A percentile compares a stretch with the other conserved stretches of the same genome.
Conservation (phyloP, 2,888 invertebrate species). For the Thereva nobilitata region DNA sequence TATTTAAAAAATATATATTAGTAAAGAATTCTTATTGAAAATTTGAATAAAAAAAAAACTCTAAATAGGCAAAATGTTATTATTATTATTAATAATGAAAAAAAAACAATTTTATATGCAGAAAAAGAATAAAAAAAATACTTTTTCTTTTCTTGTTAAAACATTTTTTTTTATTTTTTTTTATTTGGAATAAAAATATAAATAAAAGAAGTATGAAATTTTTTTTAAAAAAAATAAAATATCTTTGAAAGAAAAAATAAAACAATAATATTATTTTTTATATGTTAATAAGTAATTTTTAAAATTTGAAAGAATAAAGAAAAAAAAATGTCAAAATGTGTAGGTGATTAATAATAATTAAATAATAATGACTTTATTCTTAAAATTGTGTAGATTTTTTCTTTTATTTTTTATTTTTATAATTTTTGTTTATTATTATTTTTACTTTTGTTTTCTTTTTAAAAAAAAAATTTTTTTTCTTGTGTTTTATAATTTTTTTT, state of each 20-base stretch:
- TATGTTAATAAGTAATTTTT: slow-evolving; percentile 21
- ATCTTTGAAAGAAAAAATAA: too few relatives aligned
- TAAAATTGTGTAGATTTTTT: slow-evolving; percentile 15
- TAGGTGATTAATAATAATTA: slow-evolving; percentile 38
- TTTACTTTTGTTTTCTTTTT: slow-evolving; percentile 11
- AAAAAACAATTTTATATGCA: background rate
- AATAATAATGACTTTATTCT: slow-evolving; percentile 34
- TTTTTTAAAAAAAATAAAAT: too few relatives aligned
- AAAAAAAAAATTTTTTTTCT: slow-evolving; percentile 8
- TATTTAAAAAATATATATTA: slow-evolving; percentile 8
- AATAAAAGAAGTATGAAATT: too few relatives aligned
- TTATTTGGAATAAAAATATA: background rate
- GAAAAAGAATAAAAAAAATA: background rate
- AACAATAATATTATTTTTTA: too few relatives aligned
- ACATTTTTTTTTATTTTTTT: slow-evolving; percentile 37
- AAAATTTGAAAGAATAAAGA: background rate
- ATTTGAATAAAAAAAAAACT: slow-evolving; percentile 18
- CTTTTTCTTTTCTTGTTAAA: slow-evolving; percentile 37
- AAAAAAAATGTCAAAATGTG: slow-evolving; percentile 17
- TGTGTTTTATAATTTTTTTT: slow-evolving; percentile 26
- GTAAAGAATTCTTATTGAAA: slow-evolving; percentile 8
- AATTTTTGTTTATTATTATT: slow-evolving; percentile 8
- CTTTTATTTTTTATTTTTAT: background rate
- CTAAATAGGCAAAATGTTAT: slow-evolving; percentile 33
- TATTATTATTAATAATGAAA: slow-evolving; percentile 23